Evolutionary conservation across 1,140 invertebrate species (phyloP).

Genomic region (Drosophila jambulina): DNA sequence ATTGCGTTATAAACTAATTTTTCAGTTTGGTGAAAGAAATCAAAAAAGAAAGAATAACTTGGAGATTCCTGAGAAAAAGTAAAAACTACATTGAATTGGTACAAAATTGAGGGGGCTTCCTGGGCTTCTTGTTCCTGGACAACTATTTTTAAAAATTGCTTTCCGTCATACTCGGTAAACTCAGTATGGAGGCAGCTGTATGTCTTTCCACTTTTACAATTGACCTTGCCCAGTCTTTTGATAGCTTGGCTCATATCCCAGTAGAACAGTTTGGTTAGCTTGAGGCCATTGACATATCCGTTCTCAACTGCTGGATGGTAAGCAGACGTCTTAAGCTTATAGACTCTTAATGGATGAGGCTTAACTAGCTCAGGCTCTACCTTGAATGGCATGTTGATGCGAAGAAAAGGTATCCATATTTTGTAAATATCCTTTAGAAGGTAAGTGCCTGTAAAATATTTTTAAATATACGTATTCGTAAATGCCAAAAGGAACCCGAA

Average conservation of each 20-base stretch:
- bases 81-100: not conserved
- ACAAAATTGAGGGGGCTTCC: not conserved
- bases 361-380: not conserved
- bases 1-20: not conserved
- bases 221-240: not conserved
- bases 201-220: constrained; percentile 9
- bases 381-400: constrained; percentile 1
- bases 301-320: constrained; percentile 6
- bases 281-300: not conserved
- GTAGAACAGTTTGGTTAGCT: not conserved
- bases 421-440: not conserved
- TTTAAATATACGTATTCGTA: not conserved
- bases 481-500: too few relatives aligned
- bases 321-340: constrained; percentile 2
- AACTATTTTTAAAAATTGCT: not conserved
- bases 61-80: not conserved
- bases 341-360: not conserved
- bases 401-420: not conserved
- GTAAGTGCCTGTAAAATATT: not conserved
- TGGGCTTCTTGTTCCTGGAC: not conserved
- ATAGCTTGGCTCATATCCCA: not conserved
- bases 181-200: not conserved
- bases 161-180: rapidly evolving
- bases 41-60: not conserved
- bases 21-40: not conserved